Evolutionary conservation across 2,113 vertebrate species (phyloP), one percentile per base, ranked within the genome.

Genomic region (Lepus europaeus): DNA sequence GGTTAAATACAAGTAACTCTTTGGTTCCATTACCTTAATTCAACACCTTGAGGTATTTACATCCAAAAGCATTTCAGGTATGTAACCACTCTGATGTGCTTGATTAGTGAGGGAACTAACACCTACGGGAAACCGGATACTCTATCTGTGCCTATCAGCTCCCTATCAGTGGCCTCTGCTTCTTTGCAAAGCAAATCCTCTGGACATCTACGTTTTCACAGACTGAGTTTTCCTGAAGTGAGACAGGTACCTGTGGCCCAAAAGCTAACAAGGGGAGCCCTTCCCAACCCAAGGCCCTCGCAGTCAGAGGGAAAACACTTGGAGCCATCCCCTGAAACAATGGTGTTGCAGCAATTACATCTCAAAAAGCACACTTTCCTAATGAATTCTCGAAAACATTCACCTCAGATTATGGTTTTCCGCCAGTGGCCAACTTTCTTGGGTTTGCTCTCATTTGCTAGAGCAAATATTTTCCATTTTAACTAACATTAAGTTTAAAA

Each of bases 381-480:
- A 84, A 81, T 27, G 13, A 93, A 92, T 66, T 77, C 74, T 82
- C 76, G 84, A 95, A 59, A 64, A 87, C 70, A 85, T 6, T 36
- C 81, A 95, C 70, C 66, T 17, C 56, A 91, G 51, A 76, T 80
- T 36, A 72, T 73, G 81, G 74, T 89, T 93, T 86, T 39, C n/a
- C 86, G 63, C 76, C 85, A 93, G 45, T 68, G 87, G 86, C 31
- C 91, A 97, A 97, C 96, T 97, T 97, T 95, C 83, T 91, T 96
- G 76, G 79, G 84, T 61, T 56, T 80, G 53, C 77, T 93, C 78
- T 93, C 59, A 49, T 66, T 91, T 33, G 4, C 80, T 73, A 82
- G 23, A 51, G 10, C 49, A 91, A 90, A 95, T 56, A 79, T 91
- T 88, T 93, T 68, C 85, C 17, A 80, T 90, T 73, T 90, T 76